A percentile compares a stretch with the other conserved stretches of the same genome.
phyloP scores from a whole-genome alignment of 2,888 invertebrate genomes.

The Seira ritae region DNA sequence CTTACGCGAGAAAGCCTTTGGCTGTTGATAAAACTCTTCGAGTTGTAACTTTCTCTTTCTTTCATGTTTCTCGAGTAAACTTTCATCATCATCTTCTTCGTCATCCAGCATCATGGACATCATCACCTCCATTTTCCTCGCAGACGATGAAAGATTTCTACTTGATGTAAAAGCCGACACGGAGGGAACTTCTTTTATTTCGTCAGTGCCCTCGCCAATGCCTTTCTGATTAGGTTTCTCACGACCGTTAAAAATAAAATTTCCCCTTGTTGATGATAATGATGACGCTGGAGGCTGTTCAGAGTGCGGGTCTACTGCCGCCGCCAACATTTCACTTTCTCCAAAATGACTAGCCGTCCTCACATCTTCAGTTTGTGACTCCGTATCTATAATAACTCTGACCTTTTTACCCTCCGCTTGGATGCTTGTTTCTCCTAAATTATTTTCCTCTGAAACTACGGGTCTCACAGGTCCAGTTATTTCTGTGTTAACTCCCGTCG shows the following conservation, averaged over 20 bases:
- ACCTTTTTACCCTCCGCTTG: conserved; percentile 45
- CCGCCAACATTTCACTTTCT: neutral
- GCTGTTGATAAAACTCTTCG: conserved; percentile 28
- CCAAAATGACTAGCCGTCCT: neutral
- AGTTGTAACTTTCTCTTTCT: conserved; percentile 46
- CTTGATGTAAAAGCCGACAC: neutral
- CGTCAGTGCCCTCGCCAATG: conserved; percentile 16
- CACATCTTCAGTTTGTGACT: conserved; percentile 29
- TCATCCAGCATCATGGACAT: conserved; percentile 32
- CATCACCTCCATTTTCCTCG: conserved; percentile 38
- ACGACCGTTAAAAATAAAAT: neutral
- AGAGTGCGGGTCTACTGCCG: neutral
- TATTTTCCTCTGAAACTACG: neutral
- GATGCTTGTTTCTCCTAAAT: neutral
- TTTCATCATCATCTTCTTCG: conserved; percentile 44
- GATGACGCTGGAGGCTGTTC: conserved; percentile 6
- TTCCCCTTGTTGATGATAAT: neutral
- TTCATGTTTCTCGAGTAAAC: conserved; percentile 27
- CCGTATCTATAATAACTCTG: conserved; percentile 39
- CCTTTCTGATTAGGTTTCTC: conserved; percentile 15
- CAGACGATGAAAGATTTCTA: conserved; percentile 2
- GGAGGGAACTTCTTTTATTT: conserved; percentile 10
- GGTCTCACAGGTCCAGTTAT: conserved; percentile 64
- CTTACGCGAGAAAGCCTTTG: neutral
- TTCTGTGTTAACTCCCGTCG: conserved; percentile 67